These are phyloP conservation scores for Thymelicus lineola DNA, from an alignment of 2,888 invertebrate genomes.

Conservation along the genomic window DNA sequence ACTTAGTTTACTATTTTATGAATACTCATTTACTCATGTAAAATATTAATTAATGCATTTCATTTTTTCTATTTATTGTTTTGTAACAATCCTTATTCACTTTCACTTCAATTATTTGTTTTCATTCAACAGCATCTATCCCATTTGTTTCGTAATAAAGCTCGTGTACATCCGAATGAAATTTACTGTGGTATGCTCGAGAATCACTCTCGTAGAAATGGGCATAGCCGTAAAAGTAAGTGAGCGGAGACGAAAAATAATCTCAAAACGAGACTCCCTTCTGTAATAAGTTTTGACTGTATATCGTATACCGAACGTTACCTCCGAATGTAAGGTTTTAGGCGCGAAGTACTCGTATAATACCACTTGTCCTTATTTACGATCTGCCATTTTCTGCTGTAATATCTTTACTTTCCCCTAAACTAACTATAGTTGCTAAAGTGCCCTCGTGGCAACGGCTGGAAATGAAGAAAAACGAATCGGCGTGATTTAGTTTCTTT, in stretches of 20 bases:
- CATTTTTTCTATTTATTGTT: too few species aligned
- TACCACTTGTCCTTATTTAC: constrained; percentile 70
- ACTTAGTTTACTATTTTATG: too few species aligned
- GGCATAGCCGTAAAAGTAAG: constrained; percentile 41
- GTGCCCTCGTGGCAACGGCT: constrained; percentile 47
- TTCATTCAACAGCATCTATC: constrained; percentile 12
- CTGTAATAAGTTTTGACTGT: constrained; percentile 42
- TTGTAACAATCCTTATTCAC: not conserved
- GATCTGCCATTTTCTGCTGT: constrained; percentile 63
- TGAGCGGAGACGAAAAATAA: constrained; percentile 41
- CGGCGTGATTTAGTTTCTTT: constrained; percentile 37
- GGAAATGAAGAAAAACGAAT: constrained; percentile 43
- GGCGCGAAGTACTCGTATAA: constrained; percentile 60
- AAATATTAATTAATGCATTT: too few species aligned
- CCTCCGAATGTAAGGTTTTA: constrained; percentile 51
- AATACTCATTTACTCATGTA: too few species aligned
- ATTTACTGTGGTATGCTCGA: constrained; percentile 23
- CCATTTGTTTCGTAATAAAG: constrained; percentile 7
- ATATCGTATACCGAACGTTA: constrained; percentile 48
- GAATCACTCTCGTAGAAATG: constrained; percentile 24
- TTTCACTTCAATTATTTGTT: not conserved
- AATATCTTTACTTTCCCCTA: constrained; percentile 61
- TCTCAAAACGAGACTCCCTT: constrained; percentile 40
- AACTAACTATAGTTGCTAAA: constrained; percentile 49
- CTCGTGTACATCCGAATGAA: constrained; percentile 22